A percentile compares a stretch with the other conserved stretches of the same genome.
Conservation (phyloP, 2,888 invertebrate genomes). For the Drosophila falleni region DNA sequence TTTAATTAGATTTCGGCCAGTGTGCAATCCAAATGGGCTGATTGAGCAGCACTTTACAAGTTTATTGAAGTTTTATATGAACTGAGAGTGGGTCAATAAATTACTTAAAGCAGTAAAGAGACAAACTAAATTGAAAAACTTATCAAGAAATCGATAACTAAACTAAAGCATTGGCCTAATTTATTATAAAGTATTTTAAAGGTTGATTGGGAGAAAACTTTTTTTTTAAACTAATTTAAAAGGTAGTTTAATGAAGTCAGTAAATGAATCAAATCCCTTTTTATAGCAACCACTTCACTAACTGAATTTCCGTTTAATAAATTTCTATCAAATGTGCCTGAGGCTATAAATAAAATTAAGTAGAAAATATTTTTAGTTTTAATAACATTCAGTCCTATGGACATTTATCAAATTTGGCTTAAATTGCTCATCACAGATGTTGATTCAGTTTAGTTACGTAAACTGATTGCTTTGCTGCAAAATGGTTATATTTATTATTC, state of each 20-base stretch:
- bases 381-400: background rate
- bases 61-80: conserved; percentile 10
- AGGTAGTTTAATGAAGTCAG: background rate
- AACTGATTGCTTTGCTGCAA: conserved; percentile 15
- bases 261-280: background rate
- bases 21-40: conserved; percentile 2
- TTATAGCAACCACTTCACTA: background rate
- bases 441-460: conserved; percentile 8
- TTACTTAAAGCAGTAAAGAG: conserved; percentile 3
- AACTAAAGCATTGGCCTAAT: background rate
- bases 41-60: conserved; percentile 18
- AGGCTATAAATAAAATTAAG: background rate
- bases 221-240: background rate
- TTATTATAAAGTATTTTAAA: background rate
- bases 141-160: background rate
- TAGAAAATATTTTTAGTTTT: conserved; percentile 5
- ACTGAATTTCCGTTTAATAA: background rate
- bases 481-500: conserved; percentile 48
- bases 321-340: background rate
- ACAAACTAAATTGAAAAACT: background rate
- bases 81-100: conserved; percentile 14
- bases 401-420: conserved; percentile 20
- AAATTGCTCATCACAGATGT: conserved; percentile 31
- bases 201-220: background rate
- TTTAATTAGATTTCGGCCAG: conserved; percentile 52